Percentiles rank a stretch among this genome's conserved stretches.
Evolutionary conservation across 2,797 vertebrate genomes (phyloP).

Genomic region (Morelia viridis): DNA sequence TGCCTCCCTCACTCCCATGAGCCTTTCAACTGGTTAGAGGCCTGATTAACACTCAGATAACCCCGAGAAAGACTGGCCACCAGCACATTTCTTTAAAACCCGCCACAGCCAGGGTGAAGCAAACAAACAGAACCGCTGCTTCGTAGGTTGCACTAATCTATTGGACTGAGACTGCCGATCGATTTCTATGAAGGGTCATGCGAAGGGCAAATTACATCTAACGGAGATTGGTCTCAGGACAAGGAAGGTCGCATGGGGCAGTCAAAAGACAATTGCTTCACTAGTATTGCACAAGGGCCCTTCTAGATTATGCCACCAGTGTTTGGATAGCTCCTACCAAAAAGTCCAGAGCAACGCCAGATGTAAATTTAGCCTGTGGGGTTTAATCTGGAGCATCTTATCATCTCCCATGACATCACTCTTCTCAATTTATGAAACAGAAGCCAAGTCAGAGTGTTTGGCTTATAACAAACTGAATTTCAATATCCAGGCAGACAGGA

Average conservation of each 20-base stretch:
- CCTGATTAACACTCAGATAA: neutral
- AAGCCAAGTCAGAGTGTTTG: neutral
- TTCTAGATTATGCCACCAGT: neutral
- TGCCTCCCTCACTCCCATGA: neutral
- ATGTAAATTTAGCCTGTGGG: neutral
- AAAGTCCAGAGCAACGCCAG: neutral
- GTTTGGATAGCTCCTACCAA: neutral
- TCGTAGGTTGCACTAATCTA: neutral
- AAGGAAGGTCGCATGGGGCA: neutral
- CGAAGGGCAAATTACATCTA: slow-evolving; percentile 10
- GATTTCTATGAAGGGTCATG: neutral
- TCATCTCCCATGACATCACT: neutral
- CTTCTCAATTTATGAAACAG: neutral
- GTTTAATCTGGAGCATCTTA: neutral
- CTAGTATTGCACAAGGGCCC: neutral
- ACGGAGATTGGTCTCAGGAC: neutral
- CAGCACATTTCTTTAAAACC: neutral
- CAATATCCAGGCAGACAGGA: neutral
- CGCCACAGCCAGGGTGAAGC: neutral
- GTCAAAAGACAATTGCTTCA: neutral
- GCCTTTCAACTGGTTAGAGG: neutral
- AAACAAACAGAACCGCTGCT: neutral
- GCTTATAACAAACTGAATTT: neutral
- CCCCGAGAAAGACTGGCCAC: neutral
- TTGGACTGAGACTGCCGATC: neutral